Base-by-base conservation (phyloP, 2,113 vertebrate genomes). In the Anser cygnoides region DNA sequence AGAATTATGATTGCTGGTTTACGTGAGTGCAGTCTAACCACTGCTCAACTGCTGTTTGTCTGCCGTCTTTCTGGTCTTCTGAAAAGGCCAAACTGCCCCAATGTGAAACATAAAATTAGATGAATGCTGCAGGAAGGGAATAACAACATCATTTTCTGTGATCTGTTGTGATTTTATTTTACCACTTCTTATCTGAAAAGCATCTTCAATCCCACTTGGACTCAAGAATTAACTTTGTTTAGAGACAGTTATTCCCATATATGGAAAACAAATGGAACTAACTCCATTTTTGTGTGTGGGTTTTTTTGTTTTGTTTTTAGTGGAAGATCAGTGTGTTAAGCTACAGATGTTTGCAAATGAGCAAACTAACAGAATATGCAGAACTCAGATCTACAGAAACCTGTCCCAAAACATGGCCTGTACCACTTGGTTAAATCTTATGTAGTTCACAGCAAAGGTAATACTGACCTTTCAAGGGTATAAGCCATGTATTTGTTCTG, bases 1-100 rank as follows among this genome's bases (percentile, higher is more conserved):
- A 94, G 94, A 94, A 78, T 95, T 93, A 94, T 94, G 91, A 93
- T 95, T 96, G 91, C 74, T 95, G 91, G 96, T 92, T 96, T 97
- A 85, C 81, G 29, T 84, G 87, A 97, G 81, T 94, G 68, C 94
- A 96, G 76, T 43, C 85, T 95, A 96, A 96, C 94, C 95, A 78
- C 96, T 0, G 2, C 91, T 96, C 82, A 75, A 90, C 85, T 95
- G 93, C 89, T 96, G 84, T 96, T 92, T 94, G 75, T 96, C 84
- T 88, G 86, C 86, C 81, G 57, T 67, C 77, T 94, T 92, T 95
- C 86, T 96, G 92, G 92, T 95, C 86, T 91, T 91, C 29, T 3
- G 77, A 83, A 89, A 96, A 91, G 94, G 78, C 93, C 91, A 93
- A 89, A 85, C 71, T 96, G 94, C 95, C 94, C 95, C 89, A 92